A percentile compares a stretch with the other conserved stretches of the same genome.
Evolutionary conservation across 2,888 invertebrate genomes (phyloP).

Genomic region (Mesorhabditis spiculigera): DNA sequence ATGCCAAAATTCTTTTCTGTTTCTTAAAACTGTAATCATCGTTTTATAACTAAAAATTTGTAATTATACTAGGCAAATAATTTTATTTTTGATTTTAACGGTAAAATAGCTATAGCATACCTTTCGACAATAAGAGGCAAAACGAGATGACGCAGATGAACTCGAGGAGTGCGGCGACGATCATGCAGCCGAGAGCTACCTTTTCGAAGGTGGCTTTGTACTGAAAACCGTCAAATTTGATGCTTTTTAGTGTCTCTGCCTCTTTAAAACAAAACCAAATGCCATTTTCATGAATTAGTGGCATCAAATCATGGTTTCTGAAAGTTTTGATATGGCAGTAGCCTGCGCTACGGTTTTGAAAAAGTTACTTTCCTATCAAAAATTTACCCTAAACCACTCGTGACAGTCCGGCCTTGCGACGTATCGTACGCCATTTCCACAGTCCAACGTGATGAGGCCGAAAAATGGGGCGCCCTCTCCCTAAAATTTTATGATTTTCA

Average conservation of each 20-base stretch:
- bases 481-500: constrained; percentile 9
- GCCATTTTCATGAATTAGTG: background rate
- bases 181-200: constrained; percentile 32
- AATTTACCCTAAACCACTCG: constrained; percentile 32
- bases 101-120: no score
- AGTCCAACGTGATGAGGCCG: constrained; percentile 41
- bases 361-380: background rate
- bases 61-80: no score
- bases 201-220: constrained; percentile 31
- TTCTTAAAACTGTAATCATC: no score
- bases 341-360: no score
- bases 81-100: no score
- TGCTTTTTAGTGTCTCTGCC: background rate
- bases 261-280: background rate
- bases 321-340: background rate
- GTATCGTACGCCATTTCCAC: constrained; percentile 33
- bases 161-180: constrained; percentile 33
- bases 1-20: no score
- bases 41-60: no score
- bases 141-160: constrained; percentile 21
- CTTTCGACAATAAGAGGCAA: constrained; percentile 12
- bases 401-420: constrained; percentile 35
- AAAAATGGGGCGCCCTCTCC: constrained; percentile 35
- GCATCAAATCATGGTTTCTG: background rate
- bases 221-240: constrained; percentile 9